Percentiles rank a stretch among this genome's conserved stretches.
Conservation (phyloP, 1,140 invertebrate genomes). For the Pantala flavescens region DNA sequence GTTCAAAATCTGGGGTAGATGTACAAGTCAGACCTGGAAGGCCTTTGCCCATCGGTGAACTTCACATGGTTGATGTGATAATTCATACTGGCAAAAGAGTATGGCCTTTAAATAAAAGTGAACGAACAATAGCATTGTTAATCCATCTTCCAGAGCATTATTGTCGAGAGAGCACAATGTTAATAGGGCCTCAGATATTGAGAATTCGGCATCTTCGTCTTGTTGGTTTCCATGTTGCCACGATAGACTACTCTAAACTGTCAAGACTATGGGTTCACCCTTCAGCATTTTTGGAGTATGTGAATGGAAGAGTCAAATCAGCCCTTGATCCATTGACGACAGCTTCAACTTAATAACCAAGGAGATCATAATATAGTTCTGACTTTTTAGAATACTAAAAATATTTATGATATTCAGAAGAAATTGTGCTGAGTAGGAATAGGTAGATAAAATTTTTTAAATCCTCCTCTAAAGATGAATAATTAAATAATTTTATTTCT, state of each 20-base stretch:
- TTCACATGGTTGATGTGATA: slow-evolving; percentile 52
- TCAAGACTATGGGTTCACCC: slow-evolving; percentile 35
- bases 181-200: slow-evolving; percentile 53
- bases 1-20: slow-evolving; percentile 18
- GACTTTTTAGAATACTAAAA: too few species aligned
- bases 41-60: slow-evolving; percentile 42
- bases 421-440: too few species aligned
- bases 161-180: slow-evolving; percentile 38
- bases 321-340: background rate
- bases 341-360: background rate
- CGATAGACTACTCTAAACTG: slow-evolving; percentile 44
- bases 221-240: slow-evolving; percentile 52
- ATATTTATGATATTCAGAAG: too few species aligned
- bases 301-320: slow-evolving; percentile 27
- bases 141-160: slow-evolving; percentile 57
- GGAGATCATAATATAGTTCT: too few species aligned
- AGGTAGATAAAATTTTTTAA: too few species aligned
- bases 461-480: too few species aligned
- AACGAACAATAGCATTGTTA: slow-evolving; percentile 41
- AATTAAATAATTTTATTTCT: too few species aligned
- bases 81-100: slow-evolving; percentile 38
- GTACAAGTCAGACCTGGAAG: slow-evolving; percentile 31
- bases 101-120: slow-evolving; percentile 32
- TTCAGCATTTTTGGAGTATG: slow-evolving; percentile 34
- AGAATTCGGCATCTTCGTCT: slow-evolving; percentile 47